A percentile compares a stretch with the other conserved stretches of the same genome.
These are phyloP conservation scores for Ceraclea dissimilis DNA, from an alignment of 2,888 invertebrate genomes.

Conservation along the genomic window DNA sequence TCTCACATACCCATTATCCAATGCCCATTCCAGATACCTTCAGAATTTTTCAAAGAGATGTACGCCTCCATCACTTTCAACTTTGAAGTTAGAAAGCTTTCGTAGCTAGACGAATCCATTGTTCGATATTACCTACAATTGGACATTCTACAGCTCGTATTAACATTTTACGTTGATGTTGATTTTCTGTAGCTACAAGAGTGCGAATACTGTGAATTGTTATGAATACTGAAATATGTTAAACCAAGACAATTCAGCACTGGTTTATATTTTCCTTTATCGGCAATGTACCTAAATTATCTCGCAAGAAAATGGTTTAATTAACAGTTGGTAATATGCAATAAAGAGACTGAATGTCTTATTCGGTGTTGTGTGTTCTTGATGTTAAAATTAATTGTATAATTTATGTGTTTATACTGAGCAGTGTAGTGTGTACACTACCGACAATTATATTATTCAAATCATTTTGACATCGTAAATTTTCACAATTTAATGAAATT, in stretches of 20 bases:
- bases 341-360: constrained; percentile 4
- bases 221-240: too few species aligned
- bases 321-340: constrained; percentile 8
- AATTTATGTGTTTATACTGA: background rate
- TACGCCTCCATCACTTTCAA: too few species aligned
- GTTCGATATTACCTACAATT: too few species aligned
- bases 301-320: constrained; percentile 7
- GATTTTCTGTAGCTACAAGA: too few species aligned
- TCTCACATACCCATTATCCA: too few species aligned
- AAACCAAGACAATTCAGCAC: background rate
- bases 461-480: background rate
- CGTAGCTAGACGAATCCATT: too few species aligned
- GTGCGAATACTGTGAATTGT: too few species aligned
- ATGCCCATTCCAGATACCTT: too few species aligned
- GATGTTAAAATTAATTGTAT: constrained; percentile 2
- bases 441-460: background rate
- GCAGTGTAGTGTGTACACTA: background rate
- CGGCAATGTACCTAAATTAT: constrained; percentile 9
- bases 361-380: background rate
- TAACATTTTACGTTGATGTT: too few species aligned
- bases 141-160: too few species aligned
- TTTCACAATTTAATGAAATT: background rate
- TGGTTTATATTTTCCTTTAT: constrained; percentile 3
- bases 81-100: too few species aligned
- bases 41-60: too few species aligned